phyloP scores from a whole-genome alignment of 2,888 invertebrate species.

The Tromatobia lineatoria region DNA sequence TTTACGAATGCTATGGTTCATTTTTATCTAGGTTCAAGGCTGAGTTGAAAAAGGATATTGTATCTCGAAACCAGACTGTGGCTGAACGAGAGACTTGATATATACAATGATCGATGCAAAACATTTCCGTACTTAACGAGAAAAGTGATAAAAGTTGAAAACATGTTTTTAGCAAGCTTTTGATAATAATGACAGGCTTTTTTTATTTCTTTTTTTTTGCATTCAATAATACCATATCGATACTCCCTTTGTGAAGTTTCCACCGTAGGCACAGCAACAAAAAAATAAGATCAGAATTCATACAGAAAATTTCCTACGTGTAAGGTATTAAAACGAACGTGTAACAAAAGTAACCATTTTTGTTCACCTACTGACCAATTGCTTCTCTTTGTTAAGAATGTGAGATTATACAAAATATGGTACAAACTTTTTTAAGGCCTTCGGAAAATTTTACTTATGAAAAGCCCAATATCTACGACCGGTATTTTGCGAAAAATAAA shows the following conservation, averaged over 20 bases:
- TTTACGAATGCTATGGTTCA: constrained; percentile 29
- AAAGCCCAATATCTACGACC: background rate
- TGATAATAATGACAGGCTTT: constrained; percentile 18
- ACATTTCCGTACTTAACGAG: constrained; percentile 5
- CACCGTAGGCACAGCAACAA: constrained; percentile 46
- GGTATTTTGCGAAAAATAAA: background rate
- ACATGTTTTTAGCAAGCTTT: constrained; percentile 47
- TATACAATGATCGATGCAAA: constrained; percentile 54
- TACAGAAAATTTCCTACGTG: background rate
- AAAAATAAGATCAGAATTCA: constrained; percentile 32
- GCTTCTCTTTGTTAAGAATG: background rate
- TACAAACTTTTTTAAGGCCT: background rate
- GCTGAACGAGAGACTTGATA: constrained; percentile 48
- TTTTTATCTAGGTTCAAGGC: constrained; percentile 10
- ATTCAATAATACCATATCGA: constrained; percentile 39
- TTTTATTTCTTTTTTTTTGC: constrained; percentile 29
- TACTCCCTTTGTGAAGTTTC: constrained; percentile 62
- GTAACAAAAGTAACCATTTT: background rate
- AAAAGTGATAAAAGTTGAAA: constrained; percentile 10
- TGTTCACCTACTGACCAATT: background rate
- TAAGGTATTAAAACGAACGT: background rate
- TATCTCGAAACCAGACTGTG: constrained; percentile 27
- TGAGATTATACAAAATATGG: background rate
- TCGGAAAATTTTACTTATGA: background rate
- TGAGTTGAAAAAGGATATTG: constrained; percentile 22